Percentiles rank a stretch among this genome's conserved stretches.
phyloP scores from a whole-genome alignment of 2,113 vertebrate species.

The Sitta europaea region DNA sequence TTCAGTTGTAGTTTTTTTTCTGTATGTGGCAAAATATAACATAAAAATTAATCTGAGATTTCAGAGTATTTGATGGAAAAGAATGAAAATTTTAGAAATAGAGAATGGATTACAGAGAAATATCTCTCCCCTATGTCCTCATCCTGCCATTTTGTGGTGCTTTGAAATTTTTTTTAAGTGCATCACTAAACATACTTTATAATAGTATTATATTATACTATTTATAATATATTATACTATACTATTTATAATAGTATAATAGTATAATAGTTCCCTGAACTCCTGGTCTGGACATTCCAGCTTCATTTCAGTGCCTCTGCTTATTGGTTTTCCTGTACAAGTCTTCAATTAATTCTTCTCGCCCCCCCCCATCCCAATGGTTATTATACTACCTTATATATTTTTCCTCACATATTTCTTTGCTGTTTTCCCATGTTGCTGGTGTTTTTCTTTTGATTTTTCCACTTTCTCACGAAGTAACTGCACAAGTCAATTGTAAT shows the following conservation, averaged over 20 bases:
- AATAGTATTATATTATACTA: not conserved
- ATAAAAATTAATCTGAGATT: not conserved
- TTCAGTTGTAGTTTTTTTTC: not conserved
- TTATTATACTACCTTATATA: not conserved
- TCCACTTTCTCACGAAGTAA: not conserved
- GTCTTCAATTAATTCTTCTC: not conserved
- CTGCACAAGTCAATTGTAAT: not conserved
- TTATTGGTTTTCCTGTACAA: not conserved
- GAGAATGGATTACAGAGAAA: not conserved
- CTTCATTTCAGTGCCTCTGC: not conserved
- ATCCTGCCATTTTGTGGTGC: accelerated
- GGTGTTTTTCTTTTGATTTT: not conserved
- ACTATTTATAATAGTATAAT: not conserved
- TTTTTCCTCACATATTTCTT: not conserved
- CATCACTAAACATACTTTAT: not conserved
- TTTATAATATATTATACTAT: not conserved
- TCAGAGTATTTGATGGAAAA: not conserved
- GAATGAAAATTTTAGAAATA: not conserved
- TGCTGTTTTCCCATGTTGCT: not conserved
- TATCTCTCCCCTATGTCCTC: not conserved
- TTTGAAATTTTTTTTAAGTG: not conserved
- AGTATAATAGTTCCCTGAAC: not conserved
- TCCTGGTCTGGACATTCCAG: not conserved
- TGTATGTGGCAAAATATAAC: not conserved
- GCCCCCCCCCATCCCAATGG: not conserved